phyloP scores from a whole-genome alignment of 2,113 vertebrate species.

The Dromas ardeola region DNA sequence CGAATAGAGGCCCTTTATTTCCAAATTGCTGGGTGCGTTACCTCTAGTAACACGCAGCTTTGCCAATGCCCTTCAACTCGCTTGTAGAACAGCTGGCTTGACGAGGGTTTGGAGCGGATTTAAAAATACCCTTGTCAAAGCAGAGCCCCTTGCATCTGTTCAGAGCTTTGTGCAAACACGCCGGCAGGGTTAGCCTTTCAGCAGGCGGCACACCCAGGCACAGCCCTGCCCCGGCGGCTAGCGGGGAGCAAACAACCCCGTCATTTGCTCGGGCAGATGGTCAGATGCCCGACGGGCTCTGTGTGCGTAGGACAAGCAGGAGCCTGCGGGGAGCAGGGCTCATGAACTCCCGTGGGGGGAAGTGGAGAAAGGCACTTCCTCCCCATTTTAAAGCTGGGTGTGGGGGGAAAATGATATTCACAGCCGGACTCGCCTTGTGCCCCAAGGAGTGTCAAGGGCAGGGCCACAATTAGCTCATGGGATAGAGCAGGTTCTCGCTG shows the following conservation, averaged over 20 bases:
- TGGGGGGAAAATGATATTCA: not conserved
- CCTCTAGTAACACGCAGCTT: fast-evolving
- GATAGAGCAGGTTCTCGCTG: not conserved
- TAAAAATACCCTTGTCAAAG: not conserved
- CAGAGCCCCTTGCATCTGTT: not conserved
- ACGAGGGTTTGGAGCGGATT: not conserved
- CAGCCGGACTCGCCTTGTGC: not conserved
- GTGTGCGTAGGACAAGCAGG: not conserved
- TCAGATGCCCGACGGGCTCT: not conserved
- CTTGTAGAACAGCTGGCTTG: not conserved
- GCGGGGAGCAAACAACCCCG: not conserved
- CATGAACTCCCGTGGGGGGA: fast-evolving
- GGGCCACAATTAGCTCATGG: not conserved
- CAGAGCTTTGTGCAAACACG: not conserved
- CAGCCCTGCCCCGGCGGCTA: not conserved
- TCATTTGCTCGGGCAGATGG: not conserved
- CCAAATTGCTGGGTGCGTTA: not conserved
- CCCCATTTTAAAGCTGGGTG: not conserved
- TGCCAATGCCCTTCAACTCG: not conserved
- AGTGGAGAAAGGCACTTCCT: not conserved
- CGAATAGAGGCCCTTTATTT: not conserved
- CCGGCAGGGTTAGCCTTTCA: not conserved
- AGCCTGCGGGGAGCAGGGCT: not conserved
- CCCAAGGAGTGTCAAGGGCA: slow-evolving; percentile 1
- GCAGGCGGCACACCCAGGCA: not conserved